phyloP scores from a whole-genome alignment of 2,888 invertebrate genomes.

The Tinea trinotella region DNA sequence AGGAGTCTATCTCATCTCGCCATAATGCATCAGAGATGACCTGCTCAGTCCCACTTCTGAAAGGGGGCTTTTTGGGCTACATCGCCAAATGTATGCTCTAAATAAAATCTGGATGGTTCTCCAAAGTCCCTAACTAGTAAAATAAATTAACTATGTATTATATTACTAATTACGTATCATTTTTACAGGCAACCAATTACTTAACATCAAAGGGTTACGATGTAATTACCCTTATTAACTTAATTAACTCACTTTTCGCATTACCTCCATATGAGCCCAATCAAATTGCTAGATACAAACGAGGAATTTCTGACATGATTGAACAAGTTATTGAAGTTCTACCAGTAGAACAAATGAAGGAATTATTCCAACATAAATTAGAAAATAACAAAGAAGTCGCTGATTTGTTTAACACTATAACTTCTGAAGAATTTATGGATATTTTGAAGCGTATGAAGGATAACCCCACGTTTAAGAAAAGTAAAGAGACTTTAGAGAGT shows the following conservation, averaged over 20 bases:
- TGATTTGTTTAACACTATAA: slow-evolving; percentile 31
- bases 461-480: slow-evolving; percentile 32
- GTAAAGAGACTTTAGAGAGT: slow-evolving; percentile 30
- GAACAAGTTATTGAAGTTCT: slow-evolving; percentile 30
- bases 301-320: slow-evolving; percentile 31
- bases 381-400: slow-evolving; percentile 31
- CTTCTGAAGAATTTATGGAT: slow-evolving; percentile 33
- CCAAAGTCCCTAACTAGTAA: no score
- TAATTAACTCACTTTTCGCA: slow-evolving; percentile 29
- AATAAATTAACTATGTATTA: no score
- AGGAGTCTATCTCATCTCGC: no score
- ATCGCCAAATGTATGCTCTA: no score
- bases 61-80: no score
- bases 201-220: slow-evolving; percentile 35
- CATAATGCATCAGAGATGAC: no score
- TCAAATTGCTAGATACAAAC: slow-evolving; percentile 19
- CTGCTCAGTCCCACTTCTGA: no score
- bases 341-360: slow-evolving; percentile 34
- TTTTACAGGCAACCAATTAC: slow-evolving; percentile 31
- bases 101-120: no score
- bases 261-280: slow-evolving; percentile 27
- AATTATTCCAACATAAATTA: slow-evolving; percentile 33
- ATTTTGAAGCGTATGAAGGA: slow-evolving; percentile 32
- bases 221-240: slow-evolving; percentile 28
- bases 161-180: no score